These are phyloP conservation scores for Pachypanchax playfairii DNA, from an alignment of 2,113 vertebrate genomes.

Conservation along the genomic window DNA sequence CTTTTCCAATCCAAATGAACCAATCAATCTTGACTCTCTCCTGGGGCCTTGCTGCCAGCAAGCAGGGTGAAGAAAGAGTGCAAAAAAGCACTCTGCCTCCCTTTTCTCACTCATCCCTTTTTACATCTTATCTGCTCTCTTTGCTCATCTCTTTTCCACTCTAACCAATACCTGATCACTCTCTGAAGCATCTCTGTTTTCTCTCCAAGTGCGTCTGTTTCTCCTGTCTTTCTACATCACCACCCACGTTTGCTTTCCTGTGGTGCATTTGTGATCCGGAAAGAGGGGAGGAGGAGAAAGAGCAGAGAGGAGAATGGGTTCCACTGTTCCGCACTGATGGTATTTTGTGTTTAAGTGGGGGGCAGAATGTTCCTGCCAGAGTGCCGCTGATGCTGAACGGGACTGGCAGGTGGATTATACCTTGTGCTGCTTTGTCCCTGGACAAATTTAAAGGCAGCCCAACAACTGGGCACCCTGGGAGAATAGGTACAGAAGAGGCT, in stretches of 20 bases:
- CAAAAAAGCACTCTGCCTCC: slow-evolving; percentile 14
- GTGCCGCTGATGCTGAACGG: slow-evolving; percentile 72
- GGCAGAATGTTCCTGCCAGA: slow-evolving; percentile 79
- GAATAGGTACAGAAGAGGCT: slow-evolving; percentile 47
- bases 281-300: slow-evolving; percentile 46
- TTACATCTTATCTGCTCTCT: slow-evolving; percentile 43
- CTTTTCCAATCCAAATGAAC: slow-evolving; percentile 81
- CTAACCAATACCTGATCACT: slow-evolving; percentile 44
- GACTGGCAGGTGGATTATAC: slow-evolving; percentile 82
- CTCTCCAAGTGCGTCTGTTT: slow-evolving; percentile 32
- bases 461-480: slow-evolving; percentile 65
- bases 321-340: slow-evolving; percentile 77
- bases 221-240: slow-evolving; percentile 41
- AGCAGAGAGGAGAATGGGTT: slow-evolving; percentile 53
- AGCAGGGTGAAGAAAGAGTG: slow-evolving; percentile 28
- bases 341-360: slow-evolving; percentile 79
- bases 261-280: slow-evolving; percentile 55
- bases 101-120: slow-evolving; percentile 46
- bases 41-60: slow-evolving; percentile 40
- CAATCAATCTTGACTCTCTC: slow-evolving; percentile 75
- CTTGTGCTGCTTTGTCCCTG: slow-evolving; percentile 75
- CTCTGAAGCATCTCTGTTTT: slow-evolving; percentile 45
- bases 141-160: slow-evolving; percentile 46
- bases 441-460: slow-evolving; percentile 79
- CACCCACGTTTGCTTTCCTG: slow-evolving; percentile 42